Conservation (phyloP, 2,888 invertebrate species). For the Acanthosepion pharaonis region DNA sequence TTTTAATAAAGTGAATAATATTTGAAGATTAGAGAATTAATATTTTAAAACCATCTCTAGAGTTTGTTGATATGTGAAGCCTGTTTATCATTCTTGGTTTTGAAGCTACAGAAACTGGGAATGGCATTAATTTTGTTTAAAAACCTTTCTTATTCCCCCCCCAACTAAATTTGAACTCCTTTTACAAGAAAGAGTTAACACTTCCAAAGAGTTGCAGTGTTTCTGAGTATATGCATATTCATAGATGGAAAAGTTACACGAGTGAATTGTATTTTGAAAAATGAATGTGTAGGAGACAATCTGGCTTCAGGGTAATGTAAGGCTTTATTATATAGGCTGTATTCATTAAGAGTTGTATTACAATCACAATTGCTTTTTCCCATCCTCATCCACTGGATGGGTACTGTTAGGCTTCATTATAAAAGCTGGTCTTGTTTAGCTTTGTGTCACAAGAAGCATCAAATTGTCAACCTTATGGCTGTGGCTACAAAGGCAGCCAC, state of each 20-base stretch:
- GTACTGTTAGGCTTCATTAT: not conserved
- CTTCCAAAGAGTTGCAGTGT: not conserved
- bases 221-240: not conserved
- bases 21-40: not conserved
- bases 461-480: not conserved
- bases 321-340: not conserved
- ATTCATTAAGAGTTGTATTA: not conserved
- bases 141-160: not conserved
- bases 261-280: too few species aligned
- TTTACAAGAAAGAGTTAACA: not conserved
- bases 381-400: not conserved
- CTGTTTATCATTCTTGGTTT: too few species aligned
- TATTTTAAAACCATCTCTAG: not conserved
- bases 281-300: too few species aligned
- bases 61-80: too few species aligned
- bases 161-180: not conserved
- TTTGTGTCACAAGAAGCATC: conserved; percentile 3
- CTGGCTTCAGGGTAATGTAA: not conserved
- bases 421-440: not conserved
- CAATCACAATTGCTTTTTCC: conserved; percentile 18
- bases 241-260: not conserved
- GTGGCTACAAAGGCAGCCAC: not conserved
- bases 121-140: not conserved
- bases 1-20: not conserved
- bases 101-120: not conserved